A percentile compares a stretch with the other conserved stretches of the same genome.
These are phyloP conservation scores for Noctua fimbriata DNA, from an alignment of 2,888 invertebrate species.

Conservation along the genomic window DNA sequence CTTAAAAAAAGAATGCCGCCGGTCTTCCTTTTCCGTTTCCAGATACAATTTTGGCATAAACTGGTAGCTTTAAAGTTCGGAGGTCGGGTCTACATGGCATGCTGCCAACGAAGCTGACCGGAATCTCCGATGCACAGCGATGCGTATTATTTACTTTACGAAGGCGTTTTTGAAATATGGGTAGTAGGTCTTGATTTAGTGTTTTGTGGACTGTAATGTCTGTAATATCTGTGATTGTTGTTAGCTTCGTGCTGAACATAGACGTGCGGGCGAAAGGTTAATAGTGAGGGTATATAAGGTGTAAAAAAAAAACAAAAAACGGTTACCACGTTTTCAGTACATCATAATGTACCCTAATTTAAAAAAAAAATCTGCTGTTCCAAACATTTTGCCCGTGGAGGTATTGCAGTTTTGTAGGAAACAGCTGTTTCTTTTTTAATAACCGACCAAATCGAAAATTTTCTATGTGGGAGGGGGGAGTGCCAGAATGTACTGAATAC, in stretches of 20 bases:
- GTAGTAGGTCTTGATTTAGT: neutral
- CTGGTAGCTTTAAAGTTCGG: constrained; percentile 34
- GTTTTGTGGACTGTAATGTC: neutral
- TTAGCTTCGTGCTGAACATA: neutral
- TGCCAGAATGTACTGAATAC: no score
- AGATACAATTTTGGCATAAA: constrained; percentile 42
- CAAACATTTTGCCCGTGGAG: no score
- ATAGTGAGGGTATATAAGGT: no score
- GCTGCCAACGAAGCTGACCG: constrained; percentile 45
- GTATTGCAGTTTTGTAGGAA: no score
- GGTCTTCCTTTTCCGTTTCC: constrained; percentile 11
- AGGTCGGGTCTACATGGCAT: constrained; percentile 46
- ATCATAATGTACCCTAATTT: no score
- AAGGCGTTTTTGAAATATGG: constrained; percentile 30
- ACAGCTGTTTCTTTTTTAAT: no score
- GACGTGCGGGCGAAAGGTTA: no score
- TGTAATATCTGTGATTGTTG: neutral
- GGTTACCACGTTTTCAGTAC: no score
- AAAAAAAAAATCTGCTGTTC: no score
- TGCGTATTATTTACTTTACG: constrained; percentile 49
- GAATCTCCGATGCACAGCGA: constrained; percentile 28
- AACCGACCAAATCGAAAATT: no score
- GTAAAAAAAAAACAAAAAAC: no score
- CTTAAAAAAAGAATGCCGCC: constrained; percentile 12
- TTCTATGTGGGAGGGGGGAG: no score